These are phyloP conservation scores for Scolopax rusticola DNA, from an alignment of 2,797 vertebrate species.

Conservation along the genomic window DNA sequence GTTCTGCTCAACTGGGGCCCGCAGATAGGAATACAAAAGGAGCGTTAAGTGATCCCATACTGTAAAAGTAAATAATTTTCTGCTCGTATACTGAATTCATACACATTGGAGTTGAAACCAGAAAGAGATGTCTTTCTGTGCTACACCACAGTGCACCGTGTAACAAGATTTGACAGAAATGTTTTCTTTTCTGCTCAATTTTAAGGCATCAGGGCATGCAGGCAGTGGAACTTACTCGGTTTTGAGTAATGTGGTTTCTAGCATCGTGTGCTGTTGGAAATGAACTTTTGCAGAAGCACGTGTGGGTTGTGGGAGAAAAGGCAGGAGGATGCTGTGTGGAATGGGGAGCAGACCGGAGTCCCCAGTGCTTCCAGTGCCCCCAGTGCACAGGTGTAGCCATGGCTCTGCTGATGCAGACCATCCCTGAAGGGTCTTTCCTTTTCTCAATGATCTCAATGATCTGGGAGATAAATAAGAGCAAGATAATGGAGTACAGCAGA, in stretches of 20 bases:
- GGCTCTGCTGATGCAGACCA: neutral
- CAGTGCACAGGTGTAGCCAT: neutral
- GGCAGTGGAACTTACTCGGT: neutral
- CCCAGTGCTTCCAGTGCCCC: neutral
- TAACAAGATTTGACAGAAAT: neutral
- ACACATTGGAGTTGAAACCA: neutral
- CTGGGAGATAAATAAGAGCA: neutral
- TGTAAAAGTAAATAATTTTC: neutral
- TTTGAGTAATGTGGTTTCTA: neutral
- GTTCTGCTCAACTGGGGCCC: neutral
- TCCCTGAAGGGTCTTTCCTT: neutral
- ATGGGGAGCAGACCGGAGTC: neutral
- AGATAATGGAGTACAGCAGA: neutral
- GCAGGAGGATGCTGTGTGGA: neutral
- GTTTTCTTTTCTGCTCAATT: neutral
- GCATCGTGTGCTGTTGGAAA: neutral
- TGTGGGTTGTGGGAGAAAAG: neutral
- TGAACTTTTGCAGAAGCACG: neutral
- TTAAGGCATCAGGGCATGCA: neutral
- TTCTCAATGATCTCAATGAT: neutral
- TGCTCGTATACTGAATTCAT: neutral
- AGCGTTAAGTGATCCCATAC: neutral
- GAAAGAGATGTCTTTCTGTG: neutral
- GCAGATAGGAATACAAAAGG: neutral
- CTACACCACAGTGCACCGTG: neutral